Evolutionary conservation across 2,888 invertebrate genomes (phyloP).

Genomic region (Phengaris alcon): DNA sequence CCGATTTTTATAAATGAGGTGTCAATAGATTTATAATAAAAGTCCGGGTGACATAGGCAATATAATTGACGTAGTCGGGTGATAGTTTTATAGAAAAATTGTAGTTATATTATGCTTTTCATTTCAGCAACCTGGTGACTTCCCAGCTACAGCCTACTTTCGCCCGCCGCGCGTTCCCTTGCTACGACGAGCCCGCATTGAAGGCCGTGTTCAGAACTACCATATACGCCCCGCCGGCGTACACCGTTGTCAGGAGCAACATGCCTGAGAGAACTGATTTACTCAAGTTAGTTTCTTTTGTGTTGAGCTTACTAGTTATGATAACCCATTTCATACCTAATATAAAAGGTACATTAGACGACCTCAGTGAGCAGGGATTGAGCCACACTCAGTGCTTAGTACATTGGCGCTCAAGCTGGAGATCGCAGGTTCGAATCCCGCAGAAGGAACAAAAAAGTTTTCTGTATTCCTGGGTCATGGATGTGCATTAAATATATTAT

Average conservation of each 20-base stretch:
- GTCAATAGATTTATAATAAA: too few species aligned
- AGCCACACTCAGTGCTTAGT: too few species aligned
- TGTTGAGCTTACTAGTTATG: conserved; percentile 8
- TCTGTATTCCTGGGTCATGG: too few species aligned
- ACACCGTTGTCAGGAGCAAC: conserved; percentile 60
- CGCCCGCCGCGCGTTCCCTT: conserved; percentile 85
- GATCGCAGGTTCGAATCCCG: too few species aligned
- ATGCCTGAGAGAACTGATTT: conserved; percentile 54
- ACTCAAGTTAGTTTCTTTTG: conserved; percentile 51
- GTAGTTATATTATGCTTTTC: not conserved
- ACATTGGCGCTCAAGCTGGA: too few species aligned
- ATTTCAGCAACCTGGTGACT: conserved; percentile 78
- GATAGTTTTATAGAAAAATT: not conserved
- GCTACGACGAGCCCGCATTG: conserved; percentile 85
- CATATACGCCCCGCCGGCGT: conserved; percentile 74
- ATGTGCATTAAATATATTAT: too few species aligned
- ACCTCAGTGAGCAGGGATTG: too few species aligned
- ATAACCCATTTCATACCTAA: not conserved
- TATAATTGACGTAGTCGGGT: too few species aligned
- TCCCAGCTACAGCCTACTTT: conserved; percentile 84
- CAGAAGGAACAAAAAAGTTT: too few species aligned
- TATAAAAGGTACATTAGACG: too few species aligned
- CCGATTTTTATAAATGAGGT: too few species aligned
- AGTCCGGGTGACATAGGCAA: too few species aligned
- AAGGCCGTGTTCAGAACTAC: conserved; percentile 84